Evolutionary conservation across 2,797 vertebrate species (phyloP).

Genomic region (Eleutherodactylus coqui): DNA sequence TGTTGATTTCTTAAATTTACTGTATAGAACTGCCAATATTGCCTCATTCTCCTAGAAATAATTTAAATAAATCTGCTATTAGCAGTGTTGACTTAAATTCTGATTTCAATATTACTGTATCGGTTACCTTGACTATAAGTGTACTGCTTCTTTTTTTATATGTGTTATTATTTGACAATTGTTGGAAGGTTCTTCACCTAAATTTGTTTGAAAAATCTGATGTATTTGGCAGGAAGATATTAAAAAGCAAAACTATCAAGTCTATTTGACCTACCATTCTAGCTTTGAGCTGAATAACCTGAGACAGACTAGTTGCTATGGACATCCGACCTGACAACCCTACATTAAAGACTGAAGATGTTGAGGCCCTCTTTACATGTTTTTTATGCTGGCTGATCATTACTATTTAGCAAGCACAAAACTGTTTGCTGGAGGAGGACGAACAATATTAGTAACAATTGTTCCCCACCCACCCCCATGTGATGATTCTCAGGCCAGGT

Average conservation of each 20-base stretch:
- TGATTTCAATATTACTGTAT: constrained; percentile 45
- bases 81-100: constrained; percentile 56
- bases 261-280: neutral
- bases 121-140: constrained; percentile 19
- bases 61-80: constrained; percentile 70
- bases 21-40: constrained; percentile 70
- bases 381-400: no score
- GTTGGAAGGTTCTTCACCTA: neutral
- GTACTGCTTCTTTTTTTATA: constrained; percentile 44
- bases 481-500: no score
- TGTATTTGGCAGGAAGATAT: neutral
- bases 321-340: neutral
- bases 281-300: neutral
- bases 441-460: no score
- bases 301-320: neutral
- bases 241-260: neutral
- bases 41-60: constrained; percentile 71
- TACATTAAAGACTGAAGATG: no score
- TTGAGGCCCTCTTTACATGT: no score
- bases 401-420: no score
- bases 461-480: no score
- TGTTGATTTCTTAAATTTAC: constrained; percentile 38
- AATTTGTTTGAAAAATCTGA: constrained; percentile 17
- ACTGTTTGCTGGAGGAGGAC: no score
- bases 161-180: constrained; percentile 64